A percentile compares a stretch with the other conserved stretches of the same genome.
Conservation (phyloP, 1,140 invertebrate genomes). For the Caenorhabditis latens region DNA sequence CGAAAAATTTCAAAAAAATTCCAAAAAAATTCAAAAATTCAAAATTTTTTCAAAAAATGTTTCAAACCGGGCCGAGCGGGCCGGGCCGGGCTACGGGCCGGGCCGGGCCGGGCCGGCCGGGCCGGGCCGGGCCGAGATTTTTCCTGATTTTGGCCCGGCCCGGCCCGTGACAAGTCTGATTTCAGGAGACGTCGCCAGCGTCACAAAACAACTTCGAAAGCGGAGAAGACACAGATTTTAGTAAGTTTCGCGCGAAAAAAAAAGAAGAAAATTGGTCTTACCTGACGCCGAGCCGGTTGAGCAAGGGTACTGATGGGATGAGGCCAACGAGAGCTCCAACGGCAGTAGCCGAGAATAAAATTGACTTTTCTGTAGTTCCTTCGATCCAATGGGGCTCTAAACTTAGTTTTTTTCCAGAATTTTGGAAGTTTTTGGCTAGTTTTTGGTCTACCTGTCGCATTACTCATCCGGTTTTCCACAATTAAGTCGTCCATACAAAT, state of each 20-base stretch:
- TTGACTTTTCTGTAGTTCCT: slow-evolving; percentile 17
- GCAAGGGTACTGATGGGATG: slow-evolving; percentile 40
- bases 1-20: no score
- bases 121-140: no score
- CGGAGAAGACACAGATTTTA: not conserved
- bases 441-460: not conserved
- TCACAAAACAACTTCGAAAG: not conserved
- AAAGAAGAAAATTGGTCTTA: not conserved
- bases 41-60: no score
- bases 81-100: no score
- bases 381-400: slow-evolving; percentile 56
- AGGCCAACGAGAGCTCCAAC: slow-evolving; percentile 56
- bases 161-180: no score
- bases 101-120: no score
- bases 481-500: slow-evolving; percentile 66
- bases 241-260: not conserved
- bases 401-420: not conserved
- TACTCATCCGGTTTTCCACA: slow-evolving; percentile 31
- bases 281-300: slow-evolving; percentile 24
- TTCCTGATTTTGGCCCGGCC: no score
- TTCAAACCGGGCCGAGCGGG: no score
- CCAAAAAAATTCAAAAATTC: no score
- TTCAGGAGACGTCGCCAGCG: slow-evolving; percentile 25
- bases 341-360: slow-evolving; percentile 61
- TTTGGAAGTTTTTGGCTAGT: not conserved